Base-by-base conservation (phyloP, 2,113 vertebrate genomes). In the Tauraco erythrolophus region DNA sequence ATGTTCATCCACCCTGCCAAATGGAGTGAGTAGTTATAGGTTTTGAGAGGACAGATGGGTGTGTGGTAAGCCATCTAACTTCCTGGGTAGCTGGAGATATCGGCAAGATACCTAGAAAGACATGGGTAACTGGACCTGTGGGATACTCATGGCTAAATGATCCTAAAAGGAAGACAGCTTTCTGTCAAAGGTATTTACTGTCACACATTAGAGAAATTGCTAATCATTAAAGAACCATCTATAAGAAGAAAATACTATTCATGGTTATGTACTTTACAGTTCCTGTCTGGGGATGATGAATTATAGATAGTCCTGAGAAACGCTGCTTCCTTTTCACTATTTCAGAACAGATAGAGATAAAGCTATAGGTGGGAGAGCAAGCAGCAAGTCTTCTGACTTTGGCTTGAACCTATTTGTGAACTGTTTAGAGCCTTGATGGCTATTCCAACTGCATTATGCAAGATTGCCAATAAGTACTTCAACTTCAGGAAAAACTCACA, bases 1-100 rank as follows among this genome's bases (percentile, higher is more conserved):
- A 84, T 94, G 57, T 90, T 97, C 89, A 91, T 70, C 35, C 46
- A 87, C 24, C 11, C 15, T 82, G 94, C 51, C 92, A 97, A 96
- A 92, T 51, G 10, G 80, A 91, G 31, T 8, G 60, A 72, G 27
- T 22, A 84, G 41, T 61, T 87, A 19, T 9, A 84, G 4, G 1
- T 65, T 94, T 86, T 60, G 82, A 86, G 54, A 58, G 48, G 57
- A n/a, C 21, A 65, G 74, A 93, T 89, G 65, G 57, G 80, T 93
- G 51, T 77, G 28, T 89, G 46, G 27, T 74, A 83, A 93, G 64
- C 37, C 43, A 71, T 84, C 71, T 54, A 71, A 48, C 37, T 77
- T 90, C 69, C 71, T 39, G 51, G n/a, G n/a, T 62, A 91, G 46
- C 27, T 65, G 10, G 6, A 70, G 19, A 54, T 89, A 84, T 51